Conservation (phyloP, 2,888 invertebrate genomes). For the Cerastis rubricosa region DNA sequence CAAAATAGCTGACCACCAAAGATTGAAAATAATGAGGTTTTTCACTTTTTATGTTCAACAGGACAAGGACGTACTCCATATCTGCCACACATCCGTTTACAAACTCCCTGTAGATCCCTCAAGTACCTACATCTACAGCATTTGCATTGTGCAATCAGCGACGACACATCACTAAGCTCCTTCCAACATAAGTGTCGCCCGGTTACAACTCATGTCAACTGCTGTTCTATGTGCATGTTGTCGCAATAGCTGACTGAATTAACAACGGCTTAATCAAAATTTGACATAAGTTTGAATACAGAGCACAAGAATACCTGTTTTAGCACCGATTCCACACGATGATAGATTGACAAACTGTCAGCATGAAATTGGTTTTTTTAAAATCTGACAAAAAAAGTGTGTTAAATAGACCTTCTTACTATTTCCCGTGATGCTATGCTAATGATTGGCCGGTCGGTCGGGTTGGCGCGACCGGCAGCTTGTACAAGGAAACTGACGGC, state of each 20-base stretch:
- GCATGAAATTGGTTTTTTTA: not conserved
- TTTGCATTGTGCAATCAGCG: not conserved
- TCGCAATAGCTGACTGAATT: not conserved
- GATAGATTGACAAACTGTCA: not conserved
- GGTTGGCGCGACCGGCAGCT: conserved; percentile 63
- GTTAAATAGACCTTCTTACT: conserved; percentile 38
- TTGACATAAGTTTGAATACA: not conserved
- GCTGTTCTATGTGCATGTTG: not conserved
- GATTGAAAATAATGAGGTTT: too few species aligned
- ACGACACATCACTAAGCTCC: too few species aligned
- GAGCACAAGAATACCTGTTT: not conserved
- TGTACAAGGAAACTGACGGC: conserved; percentile 66
- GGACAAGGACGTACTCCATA: not conserved
- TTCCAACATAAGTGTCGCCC: not conserved
- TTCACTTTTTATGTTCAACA: not conserved
- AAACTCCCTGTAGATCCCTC: not conserved
- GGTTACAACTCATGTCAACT: not conserved
- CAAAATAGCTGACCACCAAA: not conserved
- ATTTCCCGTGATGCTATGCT: conserved; percentile 42
- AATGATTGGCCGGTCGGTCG: conserved; percentile 50
- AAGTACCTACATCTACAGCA: not conserved
- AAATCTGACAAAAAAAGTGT: not conserved
- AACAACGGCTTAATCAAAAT: not conserved
- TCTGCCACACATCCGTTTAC: not conserved
- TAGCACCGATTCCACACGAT: not conserved